Percentiles rank a stretch among this genome's conserved stretches.
Evolutionary conservation across 1,140 invertebrate genomes (phyloP).

Genomic region (Bombus confusus): DNA sequence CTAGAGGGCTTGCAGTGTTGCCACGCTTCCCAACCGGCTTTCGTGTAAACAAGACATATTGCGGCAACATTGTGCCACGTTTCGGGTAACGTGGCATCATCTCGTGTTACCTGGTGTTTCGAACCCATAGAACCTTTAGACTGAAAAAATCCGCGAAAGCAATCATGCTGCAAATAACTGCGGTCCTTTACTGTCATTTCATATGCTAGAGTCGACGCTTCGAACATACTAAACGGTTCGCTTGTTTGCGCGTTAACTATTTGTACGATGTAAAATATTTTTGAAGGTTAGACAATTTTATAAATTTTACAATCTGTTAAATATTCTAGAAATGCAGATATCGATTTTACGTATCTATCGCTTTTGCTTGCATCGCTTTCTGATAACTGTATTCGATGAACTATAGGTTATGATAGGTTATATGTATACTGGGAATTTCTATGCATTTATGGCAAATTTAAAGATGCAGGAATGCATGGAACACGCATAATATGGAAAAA

Average conservation of each 20-base stretch:
- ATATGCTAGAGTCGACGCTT: background rate
- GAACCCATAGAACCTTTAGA: background rate
- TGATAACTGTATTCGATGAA: background rate
- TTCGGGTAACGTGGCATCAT: conserved; percentile 21
- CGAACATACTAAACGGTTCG: background rate
- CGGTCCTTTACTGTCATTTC: background rate
- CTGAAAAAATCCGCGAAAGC: conserved; percentile 11
- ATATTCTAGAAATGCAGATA: background rate
- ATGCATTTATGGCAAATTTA: no score
- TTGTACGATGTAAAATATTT: background rate
- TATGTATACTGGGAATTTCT: background rate
- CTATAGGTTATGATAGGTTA: background rate
- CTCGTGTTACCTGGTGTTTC: conserved; percentile 10
- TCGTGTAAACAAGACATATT: conserved; percentile 23
- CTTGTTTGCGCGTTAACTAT: background rate
- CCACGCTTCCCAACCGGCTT: background rate
- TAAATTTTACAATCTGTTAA: background rate
- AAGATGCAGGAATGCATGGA: no score
- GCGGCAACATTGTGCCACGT: conserved; percentile 17
- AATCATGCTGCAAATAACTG: conserved; percentile 5
- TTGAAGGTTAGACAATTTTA: background rate
- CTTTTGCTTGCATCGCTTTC: background rate
- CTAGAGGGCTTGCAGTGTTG: background rate
- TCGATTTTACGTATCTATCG: background rate
- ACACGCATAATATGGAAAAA: no score